Conservation (phyloP, 2,797 vertebrate genomes). For the Etheostoma perlongum region DNA sequence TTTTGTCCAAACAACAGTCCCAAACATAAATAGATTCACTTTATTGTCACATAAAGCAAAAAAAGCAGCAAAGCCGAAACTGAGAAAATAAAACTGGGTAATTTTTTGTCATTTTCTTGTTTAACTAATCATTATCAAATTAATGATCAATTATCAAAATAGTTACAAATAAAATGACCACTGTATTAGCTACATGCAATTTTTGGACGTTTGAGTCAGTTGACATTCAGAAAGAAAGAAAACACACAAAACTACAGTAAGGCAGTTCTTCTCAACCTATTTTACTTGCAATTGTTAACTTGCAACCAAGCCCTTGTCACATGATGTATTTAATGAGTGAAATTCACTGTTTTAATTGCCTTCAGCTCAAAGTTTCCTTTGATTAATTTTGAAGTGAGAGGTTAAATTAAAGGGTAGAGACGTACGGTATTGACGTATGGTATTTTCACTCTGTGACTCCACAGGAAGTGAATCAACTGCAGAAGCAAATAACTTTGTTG, state of each 20-base stretch:
- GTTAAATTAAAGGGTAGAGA: too few species aligned
- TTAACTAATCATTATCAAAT: not conserved
- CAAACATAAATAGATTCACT: not conserved
- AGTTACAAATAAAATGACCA: too few species aligned
- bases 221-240: not conserved
- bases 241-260: not conserved
- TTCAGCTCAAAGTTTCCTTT: too few species aligned
- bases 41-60: not conserved
- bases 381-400: too few species aligned
- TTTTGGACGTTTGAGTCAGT: not conserved
- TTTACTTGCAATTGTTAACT: not conserved
- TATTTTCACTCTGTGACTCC: too few species aligned
- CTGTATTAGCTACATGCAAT: not conserved
- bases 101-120: too few species aligned
- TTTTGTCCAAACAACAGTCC: too few species aligned
- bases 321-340: too few species aligned
- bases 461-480: too few species aligned
- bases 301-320: not conserved
- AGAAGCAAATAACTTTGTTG: too few species aligned
- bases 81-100: not conserved
- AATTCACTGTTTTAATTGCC: too few species aligned
- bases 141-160: not conserved
- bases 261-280: not conserved
- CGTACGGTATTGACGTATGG: too few species aligned
- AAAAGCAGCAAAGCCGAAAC: not conserved